Base-by-base conservation (phyloP, 1,140 invertebrate species). In the Odontomachus brunneus region DNA sequence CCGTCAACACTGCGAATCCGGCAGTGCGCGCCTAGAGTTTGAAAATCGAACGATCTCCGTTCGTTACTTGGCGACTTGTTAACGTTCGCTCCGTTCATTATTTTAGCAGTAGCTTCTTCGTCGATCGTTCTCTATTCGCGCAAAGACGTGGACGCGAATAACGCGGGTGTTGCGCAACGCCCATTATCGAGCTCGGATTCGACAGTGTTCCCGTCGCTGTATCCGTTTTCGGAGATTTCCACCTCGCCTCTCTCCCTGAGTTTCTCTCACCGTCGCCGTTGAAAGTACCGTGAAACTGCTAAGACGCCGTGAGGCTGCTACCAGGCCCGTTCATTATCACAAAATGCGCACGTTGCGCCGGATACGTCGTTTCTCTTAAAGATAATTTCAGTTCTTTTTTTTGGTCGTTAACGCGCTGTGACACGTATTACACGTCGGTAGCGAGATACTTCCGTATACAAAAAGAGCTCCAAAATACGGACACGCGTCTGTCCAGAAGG, bases 311-410 rank as follows among this genome's bases (percentile, higher is more conserved):
- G 9, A 69, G 22, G 17, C 22, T 44, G 19, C 44, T 44, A 19
- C 14, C 38, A 33, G 33, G 17, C 33, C 29, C 44, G 17, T 78
- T 62, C 48, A 51, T 80, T 78, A 55, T 59, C 71, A 84, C 55
- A 81, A 83, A 65, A 60, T 38, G n/a, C 73, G 33, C 38, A 74
- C 19, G 49, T 72, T 60, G 24, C 67, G 29, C 49, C 29, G 48
- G 15, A 15, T 17, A 57, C 55, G 15, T 24, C 19, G n/a, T 48
- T n/a, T 48, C 7, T 2, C 24, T 51, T 82, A 82, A 74, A 33
- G 49, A 19, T 82, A 73, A 26, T 63, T 51, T 72, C 66, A 72
- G 53, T 81, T 38, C 51, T 82, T 74, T 67, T 33, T 82, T 74
- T 57, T 44, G 17, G 7, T 59, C 22, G 26, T 57, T 71, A 48